Evolutionary conservation across 1,140 invertebrate genomes (phyloP).

Genomic region (Muscidifurax raptorellus): DNA sequence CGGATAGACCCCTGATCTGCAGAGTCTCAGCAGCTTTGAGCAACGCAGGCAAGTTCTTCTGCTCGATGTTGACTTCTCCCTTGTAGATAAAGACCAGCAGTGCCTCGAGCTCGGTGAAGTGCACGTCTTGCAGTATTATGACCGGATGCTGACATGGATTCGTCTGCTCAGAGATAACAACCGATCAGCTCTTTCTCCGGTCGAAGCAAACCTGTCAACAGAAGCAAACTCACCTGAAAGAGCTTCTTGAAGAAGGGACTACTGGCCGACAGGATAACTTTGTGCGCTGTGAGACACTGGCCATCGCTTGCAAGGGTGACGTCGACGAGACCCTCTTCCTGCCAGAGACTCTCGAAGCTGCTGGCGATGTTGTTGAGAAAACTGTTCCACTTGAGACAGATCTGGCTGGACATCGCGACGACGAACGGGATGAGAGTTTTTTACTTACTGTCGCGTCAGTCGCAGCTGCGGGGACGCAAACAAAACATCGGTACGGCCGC

Average conservation of each 20-base stretch:
- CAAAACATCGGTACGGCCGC: not conserved
- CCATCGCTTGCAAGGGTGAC: conserved; percentile 84
- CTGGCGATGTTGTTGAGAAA: conserved; percentile 80
- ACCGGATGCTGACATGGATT: conserved; percentile 82
- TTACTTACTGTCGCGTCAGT: not conserved
- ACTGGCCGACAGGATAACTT: conserved; percentile 84
- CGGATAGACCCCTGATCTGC: conserved; percentile 80
- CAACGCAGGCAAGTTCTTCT: conserved; percentile 79
- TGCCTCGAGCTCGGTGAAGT: conserved; percentile 78
- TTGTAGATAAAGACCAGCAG: conserved; percentile 82
- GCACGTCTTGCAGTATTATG: conserved; percentile 82
- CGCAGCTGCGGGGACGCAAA: not conserved
- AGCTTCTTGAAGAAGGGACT: conserved; percentile 83
- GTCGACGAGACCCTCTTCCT: conserved; percentile 82
- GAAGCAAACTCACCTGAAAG: conserved; percentile 77
- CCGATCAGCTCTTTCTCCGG: not conserved
- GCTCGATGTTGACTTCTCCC: conserved; percentile 82
- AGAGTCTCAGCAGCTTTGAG: conserved; percentile 80
- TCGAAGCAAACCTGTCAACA: not conserved
- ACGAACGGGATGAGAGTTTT: not conserved
- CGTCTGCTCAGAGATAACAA: conserved; percentile 74
- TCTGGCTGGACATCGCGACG: conserved; percentile 73
- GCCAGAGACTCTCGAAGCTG: conserved; percentile 80
- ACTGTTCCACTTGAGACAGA: conserved; percentile 82
- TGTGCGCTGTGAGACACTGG: conserved; percentile 81